Evolutionary conservation across 2,888 invertebrate species (phyloP).

Genomic region (Rapana venosa): DNA sequence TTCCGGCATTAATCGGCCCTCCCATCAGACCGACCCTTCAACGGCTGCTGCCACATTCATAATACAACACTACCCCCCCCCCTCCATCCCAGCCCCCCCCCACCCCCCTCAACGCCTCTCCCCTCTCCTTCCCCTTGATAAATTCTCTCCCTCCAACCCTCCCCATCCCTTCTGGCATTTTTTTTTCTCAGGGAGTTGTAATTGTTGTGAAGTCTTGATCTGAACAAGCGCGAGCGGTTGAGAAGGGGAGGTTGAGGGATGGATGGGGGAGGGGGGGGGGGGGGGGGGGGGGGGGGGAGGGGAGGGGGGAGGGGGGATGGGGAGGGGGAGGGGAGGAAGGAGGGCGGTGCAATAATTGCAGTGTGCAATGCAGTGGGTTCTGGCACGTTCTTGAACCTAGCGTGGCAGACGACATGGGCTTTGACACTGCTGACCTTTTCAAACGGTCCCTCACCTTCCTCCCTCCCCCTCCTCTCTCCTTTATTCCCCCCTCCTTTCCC

Average conservation of each 20-base stretch:
- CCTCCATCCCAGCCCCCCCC: neutral
- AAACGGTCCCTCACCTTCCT: neutral
- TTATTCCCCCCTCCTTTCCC: neutral
- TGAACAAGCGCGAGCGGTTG: no score
- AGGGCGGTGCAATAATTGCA: no score
- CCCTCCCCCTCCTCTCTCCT: neutral
- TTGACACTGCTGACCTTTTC: neutral
- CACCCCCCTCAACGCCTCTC: neutral
- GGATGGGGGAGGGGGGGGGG: no score
- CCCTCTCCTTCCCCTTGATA: neutral
- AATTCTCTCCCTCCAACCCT: neutral
- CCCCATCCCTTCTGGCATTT: neutral
- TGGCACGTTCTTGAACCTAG: no score
- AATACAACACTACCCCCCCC: neutral
- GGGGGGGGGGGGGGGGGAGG: no score
- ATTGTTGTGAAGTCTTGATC: no score
- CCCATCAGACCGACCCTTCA: slow-evolving; percentile 9
- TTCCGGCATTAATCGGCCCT: slow-evolving; percentile 18
- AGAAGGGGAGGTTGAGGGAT: no score
- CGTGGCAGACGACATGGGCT: no score
- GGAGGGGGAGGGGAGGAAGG: no score
- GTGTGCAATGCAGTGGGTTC: no score
- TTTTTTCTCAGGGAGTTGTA: neutral
- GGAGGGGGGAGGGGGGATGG: no score
- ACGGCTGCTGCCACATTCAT: slow-evolving; percentile 7